Base-by-base conservation (phyloP, 2,888 invertebrate genomes). In the Falcaria lacertinaria region DNA sequence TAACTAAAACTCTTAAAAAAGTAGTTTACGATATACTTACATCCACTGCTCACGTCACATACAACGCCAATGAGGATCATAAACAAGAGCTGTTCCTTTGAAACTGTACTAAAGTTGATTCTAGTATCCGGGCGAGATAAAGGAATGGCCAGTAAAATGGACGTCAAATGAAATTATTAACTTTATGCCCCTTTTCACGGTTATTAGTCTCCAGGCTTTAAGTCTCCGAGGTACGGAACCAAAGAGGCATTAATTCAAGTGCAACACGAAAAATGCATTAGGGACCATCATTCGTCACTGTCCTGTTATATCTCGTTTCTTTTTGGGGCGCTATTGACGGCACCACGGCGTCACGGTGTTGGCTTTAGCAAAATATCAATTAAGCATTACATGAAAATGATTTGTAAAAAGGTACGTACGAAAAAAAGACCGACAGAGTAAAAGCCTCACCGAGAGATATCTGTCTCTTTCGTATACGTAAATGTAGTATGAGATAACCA, bases 211-310 rank as follows among this genome's bases (percentile, higher is more conserved):
- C 47, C 54, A 44, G 50, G 50, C 54, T 47, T 25, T 52, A 46
- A 47, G 47, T 51, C 55, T 60, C 52, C 48, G 45, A 54, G 54
- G 55, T 69, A 65, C 69, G 69, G 65, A 73, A 73, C 68, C 65
- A 65, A 63, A 64, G 69, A 66, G 71, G 76, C 80, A 87, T 88
- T 87, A 85, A 87, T 84, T 85, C 88, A 83, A 88, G 85, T 86
- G 88, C 86, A 87, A 86, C 88, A 88, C 82, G 89, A 85, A 87
- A 88, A 88, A 86, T 88, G 88, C 89, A 89, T 89, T 89, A 88
- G 79, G 58, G 60, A 62, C 60, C 53, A 54, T 70, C 74, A 82
- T 87, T 80, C 72, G 71, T 87, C 84, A 81, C 73, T 80, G 81
- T 79, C 77, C 77, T 69, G 65, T 52, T 57, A 57, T 60, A 54